These are phyloP conservation scores for Chalcosyrphus nemorum DNA, from an alignment of 2,888 invertebrate genomes.

Conservation along the genomic window DNA sequence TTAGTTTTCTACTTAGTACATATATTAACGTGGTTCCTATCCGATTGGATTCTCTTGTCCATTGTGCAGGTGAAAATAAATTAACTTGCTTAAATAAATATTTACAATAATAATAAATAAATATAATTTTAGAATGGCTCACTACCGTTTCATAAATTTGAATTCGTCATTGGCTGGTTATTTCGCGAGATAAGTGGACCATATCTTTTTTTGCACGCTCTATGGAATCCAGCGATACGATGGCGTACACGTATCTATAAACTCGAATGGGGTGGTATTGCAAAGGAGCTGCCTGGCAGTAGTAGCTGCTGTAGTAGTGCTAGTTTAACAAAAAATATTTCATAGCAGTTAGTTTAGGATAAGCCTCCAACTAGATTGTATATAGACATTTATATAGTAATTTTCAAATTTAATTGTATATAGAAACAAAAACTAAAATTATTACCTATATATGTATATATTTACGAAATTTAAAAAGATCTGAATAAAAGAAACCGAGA, in stretches of 20 bases:
- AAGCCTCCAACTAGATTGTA: not conserved
- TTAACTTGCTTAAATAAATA: too few species aligned
- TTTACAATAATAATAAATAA: not conserved
- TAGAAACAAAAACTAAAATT: not conserved
- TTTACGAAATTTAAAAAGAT: too few species aligned
- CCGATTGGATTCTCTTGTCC: conserved; percentile 96
- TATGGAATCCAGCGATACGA: conserved; percentile 93
- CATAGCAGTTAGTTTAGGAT: conserved; percentile 49
- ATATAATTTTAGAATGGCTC: conserved; percentile 88
- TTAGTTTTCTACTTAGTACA: conserved; percentile 96
- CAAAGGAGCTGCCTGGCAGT: conserved; percentile 92
- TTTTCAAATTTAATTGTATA: not conserved
- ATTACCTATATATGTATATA: too few species aligned
- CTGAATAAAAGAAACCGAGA: not conserved
- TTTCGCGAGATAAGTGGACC: conserved; percentile 96
- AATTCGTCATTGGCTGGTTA: conserved; percentile 97
- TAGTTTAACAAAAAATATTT: conserved; percentile 77
- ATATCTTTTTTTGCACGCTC: conserved; percentile 92
- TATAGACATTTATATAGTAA: not conserved
- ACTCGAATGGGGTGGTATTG: conserved; percentile 97
- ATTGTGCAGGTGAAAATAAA: conserved; percentile 87
- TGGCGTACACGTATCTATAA: conserved; percentile 97
- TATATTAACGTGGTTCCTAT: conserved; percentile 96
- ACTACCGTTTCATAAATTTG: conserved; percentile 96
- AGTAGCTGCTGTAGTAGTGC: conserved; percentile 76